These are phyloP conservation scores for Pseudococcus viburni DNA, from an alignment of 2,888 invertebrate species.

Conservation along the genomic window DNA sequence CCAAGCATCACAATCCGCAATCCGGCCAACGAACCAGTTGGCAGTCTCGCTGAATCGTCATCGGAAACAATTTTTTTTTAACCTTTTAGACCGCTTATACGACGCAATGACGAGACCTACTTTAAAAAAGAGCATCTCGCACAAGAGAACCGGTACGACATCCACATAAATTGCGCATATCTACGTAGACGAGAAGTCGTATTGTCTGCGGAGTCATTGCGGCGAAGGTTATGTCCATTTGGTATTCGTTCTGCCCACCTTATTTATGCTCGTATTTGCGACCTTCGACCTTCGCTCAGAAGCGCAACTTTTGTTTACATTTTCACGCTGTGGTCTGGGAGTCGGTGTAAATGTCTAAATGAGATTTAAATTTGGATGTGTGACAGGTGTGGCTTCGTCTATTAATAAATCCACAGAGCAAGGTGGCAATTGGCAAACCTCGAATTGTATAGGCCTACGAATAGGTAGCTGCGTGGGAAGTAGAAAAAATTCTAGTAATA, in stretches of 20 bases:
- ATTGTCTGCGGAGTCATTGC: slow-evolving; percentile 46
- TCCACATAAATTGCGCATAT: not conserved
- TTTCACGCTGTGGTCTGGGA: not conserved
- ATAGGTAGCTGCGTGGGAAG: not conserved
- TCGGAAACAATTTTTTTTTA: not conserved
- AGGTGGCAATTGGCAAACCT: slow-evolving; percentile 32
- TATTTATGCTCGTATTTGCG: slow-evolving; percentile 1
- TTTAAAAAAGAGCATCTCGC: slow-evolving; percentile 22
- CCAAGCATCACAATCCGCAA: not conserved
- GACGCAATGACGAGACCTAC: slow-evolving; percentile 50
- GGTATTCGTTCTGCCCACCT: slow-evolving; percentile 26
- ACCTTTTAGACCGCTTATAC: not conserved
- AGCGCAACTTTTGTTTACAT: slow-evolving; percentile 9
- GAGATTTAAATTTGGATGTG: slow-evolving; percentile 13
- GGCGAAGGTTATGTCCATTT: slow-evolving; percentile 51
- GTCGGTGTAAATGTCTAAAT: slow-evolving; percentile 11
- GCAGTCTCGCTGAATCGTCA: no score
- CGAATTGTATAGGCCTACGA: not conserved
- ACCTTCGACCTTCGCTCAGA: not conserved
- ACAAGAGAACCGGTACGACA: not conserved
- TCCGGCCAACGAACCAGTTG: slow-evolving; percentile 43
- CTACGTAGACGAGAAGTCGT: not conserved
- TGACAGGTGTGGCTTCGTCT: slow-evolving; percentile 47
- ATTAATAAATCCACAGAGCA: not conserved
- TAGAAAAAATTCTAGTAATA: not conserved